Percentiles rank a stretch among this genome's conserved stretches.
Conservation (phyloP, 2,888 invertebrate species). For the Steinernema carpocapsae region DNA sequence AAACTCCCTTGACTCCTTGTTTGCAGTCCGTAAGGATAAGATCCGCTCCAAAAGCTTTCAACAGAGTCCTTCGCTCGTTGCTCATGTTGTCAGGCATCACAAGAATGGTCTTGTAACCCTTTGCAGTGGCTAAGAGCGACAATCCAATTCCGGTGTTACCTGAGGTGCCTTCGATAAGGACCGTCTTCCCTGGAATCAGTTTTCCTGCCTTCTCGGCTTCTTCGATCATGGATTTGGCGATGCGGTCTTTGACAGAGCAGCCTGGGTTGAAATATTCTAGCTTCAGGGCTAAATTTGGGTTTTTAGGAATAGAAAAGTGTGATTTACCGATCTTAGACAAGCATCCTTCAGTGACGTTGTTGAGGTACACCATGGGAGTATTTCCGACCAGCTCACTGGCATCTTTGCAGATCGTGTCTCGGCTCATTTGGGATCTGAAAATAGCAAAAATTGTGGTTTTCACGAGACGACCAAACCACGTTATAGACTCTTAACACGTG, state of each 20-base stretch:
- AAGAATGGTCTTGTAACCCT: conserved; percentile 12
- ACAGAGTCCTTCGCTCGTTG: conserved; percentile 28
- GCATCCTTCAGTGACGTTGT: conserved; percentile 55
- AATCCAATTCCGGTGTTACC: conserved; percentile 62
- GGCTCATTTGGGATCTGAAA: too few species aligned
- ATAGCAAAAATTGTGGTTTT: too few species aligned
- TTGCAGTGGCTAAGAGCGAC: conserved; percentile 40
- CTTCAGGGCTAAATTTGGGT: conserved; percentile 45
- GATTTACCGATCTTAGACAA: conserved; percentile 50
- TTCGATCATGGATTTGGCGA: conserved; percentile 66
- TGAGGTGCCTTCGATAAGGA: conserved; percentile 65
- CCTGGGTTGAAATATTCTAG: conserved; percentile 64
- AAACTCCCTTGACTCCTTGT: not conserved
- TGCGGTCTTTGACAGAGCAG: conserved; percentile 68
- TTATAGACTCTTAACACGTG: too few species aligned
- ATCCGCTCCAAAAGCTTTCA: conserved; percentile 46
- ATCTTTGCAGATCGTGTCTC: conserved; percentile 10
- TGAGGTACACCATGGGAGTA: conserved; percentile 66
- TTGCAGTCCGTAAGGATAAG: conserved; percentile 37
- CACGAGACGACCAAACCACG: too few species aligned
- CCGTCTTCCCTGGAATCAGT: conserved; percentile 57
- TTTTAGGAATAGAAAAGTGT: not conserved
- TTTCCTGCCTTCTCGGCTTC: conserved; percentile 61
- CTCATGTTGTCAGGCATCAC: conserved; percentile 1
- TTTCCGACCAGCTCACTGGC: conserved; percentile 58